These are phyloP conservation scores for Dermolepida albohirtum DNA, from an alignment of 2,888 invertebrate genomes.

Conservation along the genomic window DNA sequence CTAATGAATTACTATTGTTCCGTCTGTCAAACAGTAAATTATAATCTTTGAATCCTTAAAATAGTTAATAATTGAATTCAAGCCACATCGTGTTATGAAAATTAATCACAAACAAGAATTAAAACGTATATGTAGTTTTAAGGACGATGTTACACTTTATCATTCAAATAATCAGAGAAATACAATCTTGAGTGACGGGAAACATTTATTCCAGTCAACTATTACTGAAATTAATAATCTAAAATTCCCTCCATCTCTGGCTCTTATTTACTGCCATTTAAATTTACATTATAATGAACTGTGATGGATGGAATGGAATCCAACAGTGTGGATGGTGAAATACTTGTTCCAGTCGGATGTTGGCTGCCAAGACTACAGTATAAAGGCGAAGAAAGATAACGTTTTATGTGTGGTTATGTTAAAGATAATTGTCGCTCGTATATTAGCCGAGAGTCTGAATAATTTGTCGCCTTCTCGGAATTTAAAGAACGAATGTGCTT, in stretches of 20 bases:
- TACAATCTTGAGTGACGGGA: too few relatives aligned
- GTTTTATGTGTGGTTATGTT: constrained; percentile 15
- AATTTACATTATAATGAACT: constrained; percentile 21
- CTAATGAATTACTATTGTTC: too few relatives aligned
- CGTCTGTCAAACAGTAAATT: too few relatives aligned
- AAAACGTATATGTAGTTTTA: too few relatives aligned
- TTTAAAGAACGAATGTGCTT: not conserved
- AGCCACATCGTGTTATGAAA: too few relatives aligned
- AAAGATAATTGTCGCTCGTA: constrained; percentile 15
- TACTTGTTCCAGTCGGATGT: constrained; percentile 4
- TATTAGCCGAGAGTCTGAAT: not conserved
- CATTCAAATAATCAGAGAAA: too few relatives aligned
- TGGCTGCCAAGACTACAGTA: constrained; percentile 2
- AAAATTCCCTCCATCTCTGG: not conserved
- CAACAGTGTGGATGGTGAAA: constrained; percentile 7
- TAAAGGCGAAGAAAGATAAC: constrained; percentile 12
- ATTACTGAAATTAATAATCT: constrained; percentile 12
- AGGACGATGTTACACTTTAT: too few relatives aligned
- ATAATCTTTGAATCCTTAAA: too few relatives aligned
- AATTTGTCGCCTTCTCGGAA: constrained; percentile 15
- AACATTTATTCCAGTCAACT: too few relatives aligned
- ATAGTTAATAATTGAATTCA: too few relatives aligned
- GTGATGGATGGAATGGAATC: constrained; percentile 18
- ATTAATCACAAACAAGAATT: too few relatives aligned
- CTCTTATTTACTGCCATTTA: constrained; percentile 10